These are phyloP conservation scores for Drosophila antonietae DNA, from an alignment of 2,888 invertebrate genomes.

Conservation along the genomic window DNA sequence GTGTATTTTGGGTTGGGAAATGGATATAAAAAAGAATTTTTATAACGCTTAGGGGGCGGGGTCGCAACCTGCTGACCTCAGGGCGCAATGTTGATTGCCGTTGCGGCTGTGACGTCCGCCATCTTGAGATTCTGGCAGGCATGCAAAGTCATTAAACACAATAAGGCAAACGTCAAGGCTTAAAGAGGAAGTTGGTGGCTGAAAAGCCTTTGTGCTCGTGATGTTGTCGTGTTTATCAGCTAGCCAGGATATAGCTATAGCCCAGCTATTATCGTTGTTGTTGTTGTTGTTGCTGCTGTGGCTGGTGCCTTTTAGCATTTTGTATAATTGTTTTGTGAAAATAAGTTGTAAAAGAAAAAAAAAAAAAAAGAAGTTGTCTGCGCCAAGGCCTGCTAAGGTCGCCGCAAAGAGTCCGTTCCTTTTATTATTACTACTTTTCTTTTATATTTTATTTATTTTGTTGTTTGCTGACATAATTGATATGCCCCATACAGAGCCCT, in stretches of 20 bases:
- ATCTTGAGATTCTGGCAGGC: conserved; percentile 45
- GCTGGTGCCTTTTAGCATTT: conserved; percentile 70
- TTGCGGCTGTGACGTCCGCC: conserved; percentile 20
- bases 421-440: conserved; percentile 21
- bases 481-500: conserved; percentile 56
- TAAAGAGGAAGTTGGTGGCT: conserved; percentile 43
- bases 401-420: conserved; percentile 7
- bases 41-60: not conserved
- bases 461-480: conserved; percentile 73
- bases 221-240: conserved; percentile 77
- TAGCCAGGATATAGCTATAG: conserved; percentile 45
- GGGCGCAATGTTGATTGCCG: conserved; percentile 1
- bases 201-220: conserved; percentile 56
- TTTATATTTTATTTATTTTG: conserved; percentile 20
- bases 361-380: conserved; percentile 23
- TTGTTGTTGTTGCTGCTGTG: conserved; percentile 35
- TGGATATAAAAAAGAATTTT: conserved; percentile 8
- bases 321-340: conserved; percentile 75
- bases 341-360: conserved; percentile 62
- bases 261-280: conserved; percentile 27
- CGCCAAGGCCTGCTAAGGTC: conserved; percentile 6
- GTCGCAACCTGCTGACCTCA: conserved; percentile 34
- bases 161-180: conserved; percentile 59
- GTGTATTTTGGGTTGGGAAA: not conserved
- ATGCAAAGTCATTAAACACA: conserved; percentile 76